Percentiles rank a stretch among this genome's conserved stretches.
Conservation (phyloP, 2,797 vertebrate genomes). For the Lagorchestes hirsutus region DNA sequence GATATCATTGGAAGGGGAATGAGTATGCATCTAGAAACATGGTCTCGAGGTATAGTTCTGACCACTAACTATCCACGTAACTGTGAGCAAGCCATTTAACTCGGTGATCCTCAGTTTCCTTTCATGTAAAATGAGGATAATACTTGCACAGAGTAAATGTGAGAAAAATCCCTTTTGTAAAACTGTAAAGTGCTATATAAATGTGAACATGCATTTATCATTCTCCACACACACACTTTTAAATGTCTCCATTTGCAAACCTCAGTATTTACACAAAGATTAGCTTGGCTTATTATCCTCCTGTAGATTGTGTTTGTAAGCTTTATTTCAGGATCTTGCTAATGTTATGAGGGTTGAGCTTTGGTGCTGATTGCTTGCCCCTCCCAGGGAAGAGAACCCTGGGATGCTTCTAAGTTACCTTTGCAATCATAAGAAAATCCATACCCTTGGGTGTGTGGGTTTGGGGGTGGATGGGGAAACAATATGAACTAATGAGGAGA, state of each 20-base stretch:
- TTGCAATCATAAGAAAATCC: conserved; percentile 57
- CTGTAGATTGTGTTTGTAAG: conserved; percentile 38
- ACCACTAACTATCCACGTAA: accelerated
- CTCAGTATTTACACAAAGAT: conserved; percentile 3
- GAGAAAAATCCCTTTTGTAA: background rate
- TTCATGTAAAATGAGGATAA: background rate
- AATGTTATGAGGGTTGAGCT: conserved; percentile 57
- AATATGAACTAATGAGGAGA: background rate
- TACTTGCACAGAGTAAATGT: background rate
- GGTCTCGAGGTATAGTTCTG: accelerated
- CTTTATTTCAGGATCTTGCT: conserved; percentile 67
- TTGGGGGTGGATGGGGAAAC: conserved; percentile 27
- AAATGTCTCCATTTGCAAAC: background rate
- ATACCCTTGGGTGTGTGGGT: conserved; percentile 61
- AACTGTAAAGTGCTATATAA: background rate
- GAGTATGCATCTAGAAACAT: background rate
- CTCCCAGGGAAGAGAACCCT: conserved; percentile 61
- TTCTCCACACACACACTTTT: background rate
- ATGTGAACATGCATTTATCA: background rate
- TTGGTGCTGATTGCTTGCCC: conserved; percentile 31
- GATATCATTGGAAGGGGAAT: background rate
- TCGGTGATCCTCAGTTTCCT: background rate
- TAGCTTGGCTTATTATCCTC: background rate
- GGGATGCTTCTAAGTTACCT: conserved; percentile 60
- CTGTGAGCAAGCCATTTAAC: accelerated